Evolutionary conservation across 2,797 vertebrate species (phyloP).

Genomic region (Trachurus trachurus): DNA sequence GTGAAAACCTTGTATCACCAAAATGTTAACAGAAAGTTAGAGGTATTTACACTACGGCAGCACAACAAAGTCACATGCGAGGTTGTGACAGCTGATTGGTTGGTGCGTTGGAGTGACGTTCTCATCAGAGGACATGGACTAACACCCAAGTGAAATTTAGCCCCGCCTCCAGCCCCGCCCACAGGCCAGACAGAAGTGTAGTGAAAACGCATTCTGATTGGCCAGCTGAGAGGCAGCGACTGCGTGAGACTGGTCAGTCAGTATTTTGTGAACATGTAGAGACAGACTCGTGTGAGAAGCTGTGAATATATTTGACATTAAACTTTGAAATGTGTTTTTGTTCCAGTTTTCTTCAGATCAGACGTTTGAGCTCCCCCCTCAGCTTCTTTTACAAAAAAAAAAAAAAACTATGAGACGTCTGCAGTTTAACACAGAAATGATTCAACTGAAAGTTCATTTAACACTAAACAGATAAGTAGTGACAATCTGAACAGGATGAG

Average conservation of each 20-base stretch:
- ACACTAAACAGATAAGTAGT: not conserved
- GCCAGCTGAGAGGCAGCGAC: constrained; percentile 43
- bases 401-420: constrained; percentile 5
- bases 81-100: constrained; percentile 12
- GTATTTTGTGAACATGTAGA: constrained; percentile 23
- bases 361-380: constrained; percentile 9
- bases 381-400: not conserved
- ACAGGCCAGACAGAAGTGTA: constrained; percentile 36
- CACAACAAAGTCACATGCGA: not conserved
- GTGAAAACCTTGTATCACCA: not conserved
- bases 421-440: not conserved
- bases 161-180: constrained; percentile 33
- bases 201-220: constrained; percentile 49
- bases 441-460: constrained; percentile 1
- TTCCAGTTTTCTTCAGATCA: constrained; percentile 32
- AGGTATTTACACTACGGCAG: not conserved
- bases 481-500: not conserved
- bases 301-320: constrained; percentile 66
- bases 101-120: not conserved
- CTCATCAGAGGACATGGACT: not conserved
- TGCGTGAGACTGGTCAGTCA: constrained; percentile 45
- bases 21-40: not conserved
- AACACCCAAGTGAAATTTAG: constrained; percentile 12
- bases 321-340: constrained; percentile 57
- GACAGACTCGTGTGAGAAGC: constrained; percentile 44